A percentile compares a stretch with the other conserved stretches of the same genome.
Conservation (phyloP, 2,888 invertebrate species). For the Microctonus aethiopoides region DNA sequence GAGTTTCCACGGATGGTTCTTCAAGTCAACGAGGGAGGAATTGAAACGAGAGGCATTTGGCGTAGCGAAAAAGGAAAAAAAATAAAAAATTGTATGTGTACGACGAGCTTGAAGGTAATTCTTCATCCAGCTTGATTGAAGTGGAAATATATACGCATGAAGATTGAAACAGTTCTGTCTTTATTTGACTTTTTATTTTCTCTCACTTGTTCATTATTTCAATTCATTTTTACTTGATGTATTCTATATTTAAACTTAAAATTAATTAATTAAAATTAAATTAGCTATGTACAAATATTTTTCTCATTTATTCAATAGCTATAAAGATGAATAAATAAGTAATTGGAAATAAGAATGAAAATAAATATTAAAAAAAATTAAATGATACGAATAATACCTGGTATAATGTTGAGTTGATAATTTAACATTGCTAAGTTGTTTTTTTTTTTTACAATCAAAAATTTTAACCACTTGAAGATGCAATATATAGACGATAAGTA, state of each 20-base stretch:
- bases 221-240: no score
- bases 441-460: not conserved
- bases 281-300: no score
- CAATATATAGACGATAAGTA: not conserved
- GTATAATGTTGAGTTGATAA: no score
- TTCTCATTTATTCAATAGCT: no score
- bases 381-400: not conserved
- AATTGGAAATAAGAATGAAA: not conserved
- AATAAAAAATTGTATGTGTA: not conserved
- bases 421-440: not conserved
- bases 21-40: conserved; percentile 24
- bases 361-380: not conserved
- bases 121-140: conserved; percentile 9
- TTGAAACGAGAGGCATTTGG: conserved; percentile 24
- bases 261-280: no score
- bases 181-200: not conserved
- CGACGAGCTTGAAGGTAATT: not conserved
- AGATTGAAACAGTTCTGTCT: not conserved
- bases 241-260: no score
- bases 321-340: no score
- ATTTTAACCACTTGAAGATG: not conserved
- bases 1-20: conserved; percentile 23
- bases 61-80: conserved; percentile 12
- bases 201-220: not conserved
- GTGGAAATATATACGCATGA: conserved; percentile 2